Evolutionary conservation across 2,797 vertebrate genomes (phyloP).

Genomic region (Sciurus carolinensis): DNA sequence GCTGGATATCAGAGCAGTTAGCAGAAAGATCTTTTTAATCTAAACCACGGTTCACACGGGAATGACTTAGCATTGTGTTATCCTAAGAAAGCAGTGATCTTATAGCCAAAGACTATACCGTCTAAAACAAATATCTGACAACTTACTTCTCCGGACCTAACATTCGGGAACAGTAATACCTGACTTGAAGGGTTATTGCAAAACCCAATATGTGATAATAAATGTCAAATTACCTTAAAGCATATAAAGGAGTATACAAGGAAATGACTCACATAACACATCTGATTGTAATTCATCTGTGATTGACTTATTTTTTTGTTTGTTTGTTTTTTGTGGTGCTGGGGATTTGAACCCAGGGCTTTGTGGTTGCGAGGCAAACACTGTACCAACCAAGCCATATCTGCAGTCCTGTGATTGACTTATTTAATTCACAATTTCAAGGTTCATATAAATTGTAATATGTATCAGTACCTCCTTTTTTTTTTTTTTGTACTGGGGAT

Average conservation of each 20-base stretch:
- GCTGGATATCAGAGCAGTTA: neutral
- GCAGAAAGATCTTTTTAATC: neutral
- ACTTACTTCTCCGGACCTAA: neutral
- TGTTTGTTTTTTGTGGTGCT: too few species aligned
- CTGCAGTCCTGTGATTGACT: too few species aligned
- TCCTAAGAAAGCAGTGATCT: neutral
- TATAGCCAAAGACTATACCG: neutral
- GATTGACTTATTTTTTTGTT: neutral
- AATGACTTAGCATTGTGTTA: neutral
- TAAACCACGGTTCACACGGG: neutral
- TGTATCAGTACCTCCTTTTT: neutral
- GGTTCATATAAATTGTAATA: neutral
- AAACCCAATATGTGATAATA: neutral
- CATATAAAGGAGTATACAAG: neutral
- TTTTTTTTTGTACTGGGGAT: neutral
- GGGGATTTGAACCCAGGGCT: too few species aligned
- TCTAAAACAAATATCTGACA: neutral
- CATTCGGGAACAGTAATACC: neutral
- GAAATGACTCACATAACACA: too few species aligned
- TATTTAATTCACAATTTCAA: neutral
- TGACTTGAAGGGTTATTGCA: neutral
- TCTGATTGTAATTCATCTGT: neutral
- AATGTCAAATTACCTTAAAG: neutral
- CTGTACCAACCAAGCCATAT: too few species aligned
- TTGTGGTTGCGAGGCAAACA: too few species aligned